Conservation (phyloP, 1,140 invertebrate species). For the Microplitis mediator region DNA sequence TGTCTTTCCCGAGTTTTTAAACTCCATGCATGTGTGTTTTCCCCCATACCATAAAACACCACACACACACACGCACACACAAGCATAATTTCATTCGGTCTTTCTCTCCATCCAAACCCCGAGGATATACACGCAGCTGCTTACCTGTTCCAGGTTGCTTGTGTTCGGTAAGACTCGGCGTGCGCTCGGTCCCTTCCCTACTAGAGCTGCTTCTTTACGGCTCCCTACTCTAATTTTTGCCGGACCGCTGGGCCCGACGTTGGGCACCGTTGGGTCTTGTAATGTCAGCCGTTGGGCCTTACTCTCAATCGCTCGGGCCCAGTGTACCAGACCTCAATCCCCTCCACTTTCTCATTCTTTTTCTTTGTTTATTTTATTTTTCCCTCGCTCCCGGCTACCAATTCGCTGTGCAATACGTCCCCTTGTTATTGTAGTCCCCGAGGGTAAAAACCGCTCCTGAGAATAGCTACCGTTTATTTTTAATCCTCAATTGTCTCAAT, state of each 20-base stretch:
- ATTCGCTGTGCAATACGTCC: too few species aligned
- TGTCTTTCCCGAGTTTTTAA: conserved; percentile 40
- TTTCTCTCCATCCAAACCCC: conserved; percentile 4
- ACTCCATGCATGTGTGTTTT: not conserved
- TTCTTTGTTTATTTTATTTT: too few species aligned
- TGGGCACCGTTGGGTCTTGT: too few species aligned
- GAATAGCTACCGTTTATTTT: not conserved
- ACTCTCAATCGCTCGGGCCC: too few species aligned
- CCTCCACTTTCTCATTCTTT: too few species aligned
- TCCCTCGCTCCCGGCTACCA: too few species aligned
- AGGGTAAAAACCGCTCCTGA: too few species aligned
- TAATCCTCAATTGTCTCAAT: not conserved
- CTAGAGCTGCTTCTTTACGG: conserved; percentile 3
- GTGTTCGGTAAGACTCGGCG: conserved; percentile 28
- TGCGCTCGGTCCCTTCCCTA: conserved; percentile 13
- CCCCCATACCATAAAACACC: too few species aligned
- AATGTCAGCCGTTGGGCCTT: too few species aligned
- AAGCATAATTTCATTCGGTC: not conserved
- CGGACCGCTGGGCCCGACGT: not conserved
- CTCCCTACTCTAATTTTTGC: not conserved
- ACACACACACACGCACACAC: too few species aligned
- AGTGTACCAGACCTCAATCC: too few species aligned
- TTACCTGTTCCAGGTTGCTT: conserved; percentile 47
- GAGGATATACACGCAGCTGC: conserved; percentile 50
- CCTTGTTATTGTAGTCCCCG: too few species aligned